Conservation (phyloP, 2,113 vertebrate genomes). For the Atlantisia rogersi region DNA sequence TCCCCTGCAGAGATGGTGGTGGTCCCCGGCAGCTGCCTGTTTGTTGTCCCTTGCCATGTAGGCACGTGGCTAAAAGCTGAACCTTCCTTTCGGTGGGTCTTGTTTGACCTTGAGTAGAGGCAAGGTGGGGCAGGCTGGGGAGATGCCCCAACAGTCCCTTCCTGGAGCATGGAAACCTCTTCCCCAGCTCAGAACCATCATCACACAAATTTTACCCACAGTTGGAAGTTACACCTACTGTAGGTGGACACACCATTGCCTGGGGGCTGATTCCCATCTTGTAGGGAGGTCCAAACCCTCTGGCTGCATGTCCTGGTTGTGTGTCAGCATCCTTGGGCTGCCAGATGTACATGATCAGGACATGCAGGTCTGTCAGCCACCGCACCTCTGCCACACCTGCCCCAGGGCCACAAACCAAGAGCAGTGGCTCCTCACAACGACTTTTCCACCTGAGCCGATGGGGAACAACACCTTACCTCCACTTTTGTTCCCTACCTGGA, state of each 20-base stretch:
- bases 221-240: neutral
- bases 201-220: neutral
- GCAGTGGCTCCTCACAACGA: neutral
- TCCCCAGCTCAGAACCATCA: neutral
- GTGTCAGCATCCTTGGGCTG: neutral
- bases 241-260: no score
- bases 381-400: fast-evolving
- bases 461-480: constrained; percentile 38
- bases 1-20: fast-evolving
- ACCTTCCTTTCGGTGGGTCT: neutral
- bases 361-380: no score
- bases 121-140: neutral
- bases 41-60: neutral
- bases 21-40: neutral
- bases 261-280: neutral
- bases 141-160: neutral
- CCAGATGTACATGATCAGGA: neutral
- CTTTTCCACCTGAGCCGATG: neutral
- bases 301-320: fast-evolving
- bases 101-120: neutral
- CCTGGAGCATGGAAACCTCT: neutral
- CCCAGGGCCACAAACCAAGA: neutral
- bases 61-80: neutral
- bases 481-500: constrained; percentile 45
- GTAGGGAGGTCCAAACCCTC: neutral